Percentiles rank a stretch among this genome's conserved stretches.
phyloP scores from a whole-genome alignment of 2,888 invertebrate genomes.

The Alitta virens region DNA sequence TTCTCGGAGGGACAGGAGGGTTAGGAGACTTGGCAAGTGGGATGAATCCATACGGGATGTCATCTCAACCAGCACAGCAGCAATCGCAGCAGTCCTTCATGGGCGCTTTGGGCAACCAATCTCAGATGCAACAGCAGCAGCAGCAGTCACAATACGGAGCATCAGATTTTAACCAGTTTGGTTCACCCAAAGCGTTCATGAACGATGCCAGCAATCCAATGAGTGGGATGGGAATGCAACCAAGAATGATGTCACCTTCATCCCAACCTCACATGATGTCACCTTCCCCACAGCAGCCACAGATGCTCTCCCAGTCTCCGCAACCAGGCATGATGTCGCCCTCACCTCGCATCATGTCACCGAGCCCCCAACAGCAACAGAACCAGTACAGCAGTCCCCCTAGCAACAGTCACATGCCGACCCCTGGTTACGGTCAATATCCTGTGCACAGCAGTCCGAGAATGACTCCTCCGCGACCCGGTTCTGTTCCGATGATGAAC shows the following conservation, averaged over 20 bases:
- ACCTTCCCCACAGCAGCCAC: not conserved
- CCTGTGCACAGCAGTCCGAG: slow-evolving; percentile 27
- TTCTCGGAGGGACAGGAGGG: slow-evolving; percentile 6
- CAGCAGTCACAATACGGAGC: not conserved
- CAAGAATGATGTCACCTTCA: slow-evolving; percentile 16
- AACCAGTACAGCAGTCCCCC: slow-evolving; percentile 39
- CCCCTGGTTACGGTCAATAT: slow-evolving; percentile 20
- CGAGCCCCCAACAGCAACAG: slow-evolving; percentile 19
- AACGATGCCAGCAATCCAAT: slow-evolving; percentile 9
- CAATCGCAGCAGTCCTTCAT: slow-evolving; percentile 5
- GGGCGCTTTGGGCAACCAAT: not conserved
- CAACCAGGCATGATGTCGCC: slow-evolving; percentile 10
- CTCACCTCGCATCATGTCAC: not conserved
- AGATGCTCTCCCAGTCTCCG: slow-evolving; percentile 1
- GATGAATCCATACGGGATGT: slow-evolving; percentile 4
- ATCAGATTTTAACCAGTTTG: slow-evolving; percentile 24
- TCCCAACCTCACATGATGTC: not conserved
- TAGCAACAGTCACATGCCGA: slow-evolving; percentile 27
- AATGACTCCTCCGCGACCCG: slow-evolving; percentile 26
- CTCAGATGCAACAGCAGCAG: slow-evolving; percentile 9
- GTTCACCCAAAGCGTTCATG: slow-evolving; percentile 25
- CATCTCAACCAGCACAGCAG: not conserved
- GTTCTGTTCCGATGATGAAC: not conserved
- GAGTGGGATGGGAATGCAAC: not conserved
- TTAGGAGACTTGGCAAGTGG: not conserved